Base-by-base conservation (phyloP, 2,113 vertebrate species). In the Oncorhynchus nerka region DNA sequence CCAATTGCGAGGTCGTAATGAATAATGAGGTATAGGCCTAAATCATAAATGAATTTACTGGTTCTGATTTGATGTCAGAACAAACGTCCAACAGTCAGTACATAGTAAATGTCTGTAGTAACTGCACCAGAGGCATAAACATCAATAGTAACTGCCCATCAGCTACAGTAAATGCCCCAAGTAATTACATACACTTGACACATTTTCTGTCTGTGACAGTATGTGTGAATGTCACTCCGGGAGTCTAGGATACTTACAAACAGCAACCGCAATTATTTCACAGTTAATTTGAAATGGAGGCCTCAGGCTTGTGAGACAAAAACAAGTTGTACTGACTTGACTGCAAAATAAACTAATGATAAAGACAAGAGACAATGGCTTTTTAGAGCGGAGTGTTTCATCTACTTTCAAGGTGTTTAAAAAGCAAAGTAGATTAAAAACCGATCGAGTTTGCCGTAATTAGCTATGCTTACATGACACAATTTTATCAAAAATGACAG, bases 391-490 rank as follows among this genome's bases (percentile, higher is more conserved):
- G 49, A 75, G 6, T 22, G 30, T 66, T 75, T 15, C 11, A 48
- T 76, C 55, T 9, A 70, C 22, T 69, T 49, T 34, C 57, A 59
- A 59, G 11, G 45, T 30, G 51, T 64, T 64, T 57, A 57, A 70
- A 16, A 57, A 32, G 55, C 26, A 39, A 74, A 67, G 62, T 11
- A 78, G 73, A 82, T 75, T 65, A 67, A 71, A n/a, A 79, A 62
- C 48, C 57, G 49, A 73, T 59, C 24, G 67, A 76, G 64, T 70
- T 70, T 26, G 70, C 59, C 57, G 48, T 73, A 71, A 79, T 80
- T 77, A 77, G 68, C 68, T 72, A 76, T 30, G 39, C 77, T 73
- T 74, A 48, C 61, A 55, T 73, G 73, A 79, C 74, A 74, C 57
- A 24, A 71, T 67, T 83, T 61, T 71, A 79, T 79, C 5, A 67